Base-by-base conservation (phyloP, 2,113 vertebrate species). In the human (Homo sapiens) region DNA sequence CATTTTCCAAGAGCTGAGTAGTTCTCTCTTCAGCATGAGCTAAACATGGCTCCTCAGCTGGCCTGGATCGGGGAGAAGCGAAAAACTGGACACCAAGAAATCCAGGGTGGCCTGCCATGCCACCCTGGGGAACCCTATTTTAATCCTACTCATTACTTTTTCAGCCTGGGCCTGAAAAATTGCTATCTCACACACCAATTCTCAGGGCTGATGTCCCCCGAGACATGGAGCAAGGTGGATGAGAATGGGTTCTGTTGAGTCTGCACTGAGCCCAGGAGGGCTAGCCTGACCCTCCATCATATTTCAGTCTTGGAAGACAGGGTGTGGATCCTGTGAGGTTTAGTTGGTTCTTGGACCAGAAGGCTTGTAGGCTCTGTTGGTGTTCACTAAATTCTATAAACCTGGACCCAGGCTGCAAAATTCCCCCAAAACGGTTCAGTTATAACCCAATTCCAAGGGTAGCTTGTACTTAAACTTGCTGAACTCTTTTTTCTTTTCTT, bases 1-100 rank as follows among this genome's bases (percentile, higher is more conserved):
- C 98, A 52, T 76, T 97, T 98, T 91, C 50, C 11, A 50, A 93
- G 48, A 90, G 95, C 97, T 55, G 73, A 97, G 87, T 78, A 90
- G 76, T 95, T 96, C 95, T 95, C 66, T 88, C 84, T 94, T 92
- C 50, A 55, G 81, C 17, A 30, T 84, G 85, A 82, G 93, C 90
- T 87, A 92, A 93, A 70, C 95, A 70, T 13, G 75, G 68, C 30
- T 89, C 20, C 93, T 80, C 80, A 95, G 66, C 93, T 73, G 80
- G 35, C 45, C 48, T 59, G 25, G 48, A 64, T 38, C 1, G 35
- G 32, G 61, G 35, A 80, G 55, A 72, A 76, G 16, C 72, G 52
- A 50, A 86, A 93, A 91, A 72, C 1, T 0, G 27, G 70, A 55
- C 25, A 84, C 27, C n/a, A 5, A 11, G 68, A 96, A 92, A 85